These are phyloP conservation scores for Australoheros scitulus DNA, from an alignment of 2,113 vertebrate species.

Conservation along the genomic window DNA sequence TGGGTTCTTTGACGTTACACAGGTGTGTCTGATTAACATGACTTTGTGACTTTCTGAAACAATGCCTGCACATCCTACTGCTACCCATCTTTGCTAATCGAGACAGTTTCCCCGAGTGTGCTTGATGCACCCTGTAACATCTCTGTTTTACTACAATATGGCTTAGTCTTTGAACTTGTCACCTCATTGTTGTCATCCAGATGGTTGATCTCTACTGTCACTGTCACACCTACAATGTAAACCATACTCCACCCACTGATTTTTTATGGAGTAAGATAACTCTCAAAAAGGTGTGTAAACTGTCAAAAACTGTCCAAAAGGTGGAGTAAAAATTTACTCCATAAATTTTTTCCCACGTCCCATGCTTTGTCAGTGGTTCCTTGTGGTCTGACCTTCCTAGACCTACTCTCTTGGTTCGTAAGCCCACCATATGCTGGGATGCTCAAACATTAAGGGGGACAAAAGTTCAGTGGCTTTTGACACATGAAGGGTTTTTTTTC, in stretches of 20 bases:
- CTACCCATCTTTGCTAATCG: neutral
- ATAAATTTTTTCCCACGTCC: neutral
- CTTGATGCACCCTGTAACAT: neutral
- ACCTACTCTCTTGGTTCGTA: neutral
- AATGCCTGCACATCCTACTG: neutral
- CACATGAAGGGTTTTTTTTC: neutral
- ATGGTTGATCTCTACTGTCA: neutral
- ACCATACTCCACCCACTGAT: rapidly evolving
- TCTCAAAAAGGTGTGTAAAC: no score
- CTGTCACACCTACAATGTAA: neutral
- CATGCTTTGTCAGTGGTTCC: neutral
- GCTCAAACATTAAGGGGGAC: neutral
- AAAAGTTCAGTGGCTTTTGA: neutral
- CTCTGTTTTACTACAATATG: neutral
- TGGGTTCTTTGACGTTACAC: neutral
- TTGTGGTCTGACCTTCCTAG: neutral
- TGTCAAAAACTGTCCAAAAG: no score
- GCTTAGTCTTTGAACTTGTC: neutral
- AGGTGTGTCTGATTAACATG: neutral
- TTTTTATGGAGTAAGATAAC: no score
- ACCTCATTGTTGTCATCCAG: neutral
- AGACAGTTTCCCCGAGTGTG: neutral
- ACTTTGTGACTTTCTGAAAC: no score
- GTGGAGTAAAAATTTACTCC: no score
- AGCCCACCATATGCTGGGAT: neutral